Base-by-base conservation (phyloP, 1,140 invertebrate genomes). In the Procambarus clarkii region DNA sequence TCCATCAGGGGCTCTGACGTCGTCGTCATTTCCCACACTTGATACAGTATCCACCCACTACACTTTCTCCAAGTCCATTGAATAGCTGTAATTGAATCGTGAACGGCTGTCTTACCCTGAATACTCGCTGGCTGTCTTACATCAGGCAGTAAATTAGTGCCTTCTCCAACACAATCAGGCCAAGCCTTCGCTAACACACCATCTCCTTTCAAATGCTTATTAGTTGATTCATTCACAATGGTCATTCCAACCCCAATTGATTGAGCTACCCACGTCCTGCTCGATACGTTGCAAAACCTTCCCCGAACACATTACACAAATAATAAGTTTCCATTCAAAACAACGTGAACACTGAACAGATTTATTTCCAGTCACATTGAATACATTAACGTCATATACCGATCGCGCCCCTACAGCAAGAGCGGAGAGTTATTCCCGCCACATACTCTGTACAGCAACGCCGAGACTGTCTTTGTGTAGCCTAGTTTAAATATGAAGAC, bases 131-230 rank as follows among this genome's bases (percentile, higher is more conserved):
- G 69, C 24, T 74, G 69, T 74, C 69, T 74, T 74, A 74, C 69
- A 74, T 7, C 69, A 24, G 24, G 69, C 24, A 34, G 24, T 74
- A 74, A 74, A 34, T 34, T n/a, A 74, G 24, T 74, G 69, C 69
- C 69, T 34, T 21, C 69, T 24, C n/a, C n/a, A 74, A 34, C 69
- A 24, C 69, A 74, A 74, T 74, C 69, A 74, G 7, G 5, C 69
- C 24, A 18, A 9, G 69, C 34, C 69, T 34, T 24, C 24, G n/a
- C 34, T 74, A 74, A 74, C 69, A 74, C n/a, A 74, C 69, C 69
- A 74, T 74, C 24, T 74, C 69, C 69, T 74, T 74, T 34, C 69
- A 74, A 74, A 74, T 74, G 69, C 69, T 74, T 74, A 74, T 74
- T 74, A 74, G 69, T 0, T 74, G 69, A 34, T 21, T 74, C 69